Percentiles rank a stretch among this genome's conserved stretches.
phyloP scores from a whole-genome alignment of 2,888 invertebrate species.

The Cryptocephalus primarius region DNA sequence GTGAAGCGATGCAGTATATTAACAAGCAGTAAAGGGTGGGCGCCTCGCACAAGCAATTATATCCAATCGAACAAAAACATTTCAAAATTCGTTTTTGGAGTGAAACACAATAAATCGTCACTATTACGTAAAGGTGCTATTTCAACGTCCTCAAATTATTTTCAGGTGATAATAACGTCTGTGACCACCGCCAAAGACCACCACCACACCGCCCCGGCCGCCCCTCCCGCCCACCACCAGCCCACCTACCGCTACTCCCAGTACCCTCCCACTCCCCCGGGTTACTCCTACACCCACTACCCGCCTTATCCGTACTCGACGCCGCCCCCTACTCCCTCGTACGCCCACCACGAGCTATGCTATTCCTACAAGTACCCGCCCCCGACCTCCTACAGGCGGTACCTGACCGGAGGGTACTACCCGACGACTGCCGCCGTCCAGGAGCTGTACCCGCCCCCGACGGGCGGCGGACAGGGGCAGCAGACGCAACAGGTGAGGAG shows the following conservation, averaged over 20 bases:
- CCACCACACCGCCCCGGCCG: constrained; percentile 29
- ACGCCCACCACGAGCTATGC: constrained; percentile 40
- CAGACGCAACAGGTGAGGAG: constrained; percentile 27
- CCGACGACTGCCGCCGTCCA: not conserved
- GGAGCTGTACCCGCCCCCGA: constrained; percentile 33
- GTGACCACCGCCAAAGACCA: constrained; percentile 32
- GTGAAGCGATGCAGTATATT: too few relatives aligned
- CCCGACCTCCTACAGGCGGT: constrained; percentile 27
- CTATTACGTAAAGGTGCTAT: too few relatives aligned
- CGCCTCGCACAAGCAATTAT: too few relatives aligned
- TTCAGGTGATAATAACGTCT: constrained; percentile 36
- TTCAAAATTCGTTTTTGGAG: too few relatives aligned
- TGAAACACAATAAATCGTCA: too few relatives aligned
- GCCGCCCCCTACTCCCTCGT: constrained; percentile 32
- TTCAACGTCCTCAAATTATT: constrained; percentile 8
- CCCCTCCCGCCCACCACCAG: constrained; percentile 41
- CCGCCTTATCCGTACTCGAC: constrained; percentile 39
- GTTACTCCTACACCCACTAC: constrained; percentile 31
- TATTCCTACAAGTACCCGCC: constrained; percentile 36
- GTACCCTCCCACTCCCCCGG: constrained; percentile 31
- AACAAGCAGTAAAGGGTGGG: too few relatives aligned
- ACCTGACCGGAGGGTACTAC: constrained; percentile 36
- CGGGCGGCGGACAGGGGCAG: constrained; percentile 30
- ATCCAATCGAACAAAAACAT: too few relatives aligned
- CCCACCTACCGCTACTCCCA: constrained; percentile 37